Conservation (phyloP, 2,888 invertebrate genomes). For the Glyphotaelius pellucidus region DNA sequence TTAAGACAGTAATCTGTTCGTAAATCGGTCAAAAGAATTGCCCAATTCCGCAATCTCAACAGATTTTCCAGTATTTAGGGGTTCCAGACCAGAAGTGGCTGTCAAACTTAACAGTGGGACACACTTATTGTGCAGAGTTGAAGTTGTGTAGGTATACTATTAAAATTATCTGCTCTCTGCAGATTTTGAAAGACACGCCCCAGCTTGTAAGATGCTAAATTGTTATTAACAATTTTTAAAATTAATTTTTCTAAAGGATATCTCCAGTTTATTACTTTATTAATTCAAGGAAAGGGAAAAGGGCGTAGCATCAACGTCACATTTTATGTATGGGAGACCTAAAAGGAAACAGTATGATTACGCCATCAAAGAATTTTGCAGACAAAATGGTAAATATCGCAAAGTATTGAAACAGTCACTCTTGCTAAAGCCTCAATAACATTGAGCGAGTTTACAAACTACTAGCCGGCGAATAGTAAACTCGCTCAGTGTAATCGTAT, state of each 20-base stretch:
- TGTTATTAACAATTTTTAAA: not conserved
- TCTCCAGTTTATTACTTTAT: not conserved
- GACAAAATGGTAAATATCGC: conserved; percentile 28
- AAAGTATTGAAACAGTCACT: not conserved
- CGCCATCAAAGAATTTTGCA: conserved; percentile 43
- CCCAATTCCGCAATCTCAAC: no score
- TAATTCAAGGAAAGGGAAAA: conserved; percentile 72
- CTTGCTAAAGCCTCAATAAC: not conserved
- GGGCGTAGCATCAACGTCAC: conserved; percentile 72
- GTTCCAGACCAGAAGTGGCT: no score
- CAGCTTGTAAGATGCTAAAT: not conserved
- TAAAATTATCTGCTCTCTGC: not conserved
- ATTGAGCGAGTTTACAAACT: no score
- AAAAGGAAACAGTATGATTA: conserved; percentile 69
- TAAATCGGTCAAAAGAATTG: not conserved
- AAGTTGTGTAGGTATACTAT: not conserved
- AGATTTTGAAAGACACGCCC: not conserved
- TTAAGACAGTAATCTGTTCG: no score
- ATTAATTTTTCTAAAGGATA: not conserved
- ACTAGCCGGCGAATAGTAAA: no score
- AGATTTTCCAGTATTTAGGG: no score
- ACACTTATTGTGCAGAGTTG: not conserved
- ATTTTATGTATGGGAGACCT: conserved; percentile 72
- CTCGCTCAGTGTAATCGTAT: no score
- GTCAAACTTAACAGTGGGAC: no score